These are phyloP conservation scores for Ochlodes sylvanus DNA, from an alignment of 2,888 invertebrate species.

Conservation along the genomic window DNA sequence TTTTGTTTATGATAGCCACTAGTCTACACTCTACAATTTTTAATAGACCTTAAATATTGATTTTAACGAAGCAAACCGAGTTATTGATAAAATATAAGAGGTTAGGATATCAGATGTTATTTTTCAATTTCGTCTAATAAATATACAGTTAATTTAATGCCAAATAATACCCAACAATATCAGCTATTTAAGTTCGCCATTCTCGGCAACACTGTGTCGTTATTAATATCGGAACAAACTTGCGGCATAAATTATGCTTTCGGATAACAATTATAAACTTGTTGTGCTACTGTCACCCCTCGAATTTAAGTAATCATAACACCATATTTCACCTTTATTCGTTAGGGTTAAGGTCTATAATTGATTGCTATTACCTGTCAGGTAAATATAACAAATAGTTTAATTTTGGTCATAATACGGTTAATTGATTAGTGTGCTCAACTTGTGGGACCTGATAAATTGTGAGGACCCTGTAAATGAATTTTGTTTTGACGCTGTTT, in stretches of 20 bases:
- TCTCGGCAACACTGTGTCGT: conserved; percentile 36
- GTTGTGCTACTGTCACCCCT: conserved; percentile 45
- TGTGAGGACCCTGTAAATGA: conserved; percentile 28
- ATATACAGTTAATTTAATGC: too few relatives aligned
- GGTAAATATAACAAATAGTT: conserved; percentile 35
- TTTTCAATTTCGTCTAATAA: too few relatives aligned
- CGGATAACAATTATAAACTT: conserved; percentile 49
- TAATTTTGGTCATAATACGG: conserved; percentile 34
- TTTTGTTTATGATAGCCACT: too few relatives aligned
- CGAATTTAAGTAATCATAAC: conserved; percentile 7
- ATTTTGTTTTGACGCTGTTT: conserved; percentile 17
- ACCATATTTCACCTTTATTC: conserved; percentile 17
- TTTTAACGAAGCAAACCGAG: too few relatives aligned
- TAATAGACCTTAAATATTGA: too few relatives aligned
- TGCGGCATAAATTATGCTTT: conserved; percentile 49
- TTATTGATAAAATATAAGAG: too few relatives aligned
- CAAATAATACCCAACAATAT: too few relatives aligned
- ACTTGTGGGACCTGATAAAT: conserved; percentile 40
- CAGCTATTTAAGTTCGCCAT: background rate
- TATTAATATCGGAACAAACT: conserved; percentile 48
- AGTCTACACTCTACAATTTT: too few relatives aligned
- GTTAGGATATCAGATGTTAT: too few relatives aligned
- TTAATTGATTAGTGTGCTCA: conserved; percentile 39
- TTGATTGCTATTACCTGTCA: conserved; percentile 5
- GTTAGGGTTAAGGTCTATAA: conserved; percentile 17